Base-by-base conservation (phyloP, 2,888 invertebrate genomes). In the Dichetophora obliterata region DNA sequence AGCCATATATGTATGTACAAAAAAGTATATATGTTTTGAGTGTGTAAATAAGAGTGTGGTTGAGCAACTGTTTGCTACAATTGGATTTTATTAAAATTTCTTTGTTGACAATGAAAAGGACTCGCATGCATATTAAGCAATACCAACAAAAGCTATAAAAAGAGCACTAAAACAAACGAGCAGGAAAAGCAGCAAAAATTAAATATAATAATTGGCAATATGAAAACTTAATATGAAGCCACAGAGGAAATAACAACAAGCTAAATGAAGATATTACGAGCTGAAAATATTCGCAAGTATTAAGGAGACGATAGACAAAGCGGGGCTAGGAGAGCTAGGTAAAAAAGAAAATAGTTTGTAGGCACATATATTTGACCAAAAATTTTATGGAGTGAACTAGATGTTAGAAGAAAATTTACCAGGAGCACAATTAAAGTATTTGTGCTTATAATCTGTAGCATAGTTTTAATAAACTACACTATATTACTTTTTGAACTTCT, bases 121-220 rank as follows among this genome's bases (percentile, higher is more conserved):
- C 71, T 61, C 11, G 43, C 43, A 43, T 43, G 19, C 84, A 79
- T 84, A 84, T 85, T 82, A 83, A 84, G 85, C 79, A 83, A 84
- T 83, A 83, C 11, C 3, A 43, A 43, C 84, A 84, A 82, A 78
- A 78, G 80, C 81, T 84, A 84, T 85, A 78, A 82, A 85, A 80
- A 79, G 77, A 59, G 16, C 81, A 78, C 24, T 59, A 27, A 27
- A 11, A 54, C 19, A 59, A 59, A 59, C 22, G 27, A 59, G 59
- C 5, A 59, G 22, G 27, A 59, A 14, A 59, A 59, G 59, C 43
- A 43, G 43, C 43, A 43, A 43, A 59, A 59, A 59, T 59, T 59
- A 59, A 59, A 59, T 59, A 22, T 59, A 27, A 59, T 59, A 27
- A 59, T 59, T 27, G 59, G 59, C 59, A 59, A 59, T 59, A 16